A percentile compares a stretch with the other conserved stretches of the same genome.
Conservation (phyloP, 1,140 invertebrate genomes). For the Microplitis demolitor region DNA sequence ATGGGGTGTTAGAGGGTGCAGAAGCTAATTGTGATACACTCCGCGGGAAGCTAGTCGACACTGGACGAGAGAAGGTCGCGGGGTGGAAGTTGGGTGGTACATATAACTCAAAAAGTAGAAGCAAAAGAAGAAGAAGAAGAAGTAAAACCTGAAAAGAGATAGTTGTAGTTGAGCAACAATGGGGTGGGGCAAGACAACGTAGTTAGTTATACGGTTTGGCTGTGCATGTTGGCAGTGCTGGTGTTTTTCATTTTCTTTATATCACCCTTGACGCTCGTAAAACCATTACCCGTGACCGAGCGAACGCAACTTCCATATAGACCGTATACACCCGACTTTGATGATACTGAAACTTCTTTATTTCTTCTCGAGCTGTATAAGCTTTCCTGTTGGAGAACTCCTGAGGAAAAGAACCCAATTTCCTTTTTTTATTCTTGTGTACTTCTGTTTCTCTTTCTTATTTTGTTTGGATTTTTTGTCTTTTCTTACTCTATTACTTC, state of each 20-base stretch:
- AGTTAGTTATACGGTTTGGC: constrained; percentile 56
- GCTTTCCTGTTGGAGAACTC: constrained; percentile 18
- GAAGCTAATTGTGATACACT: constrained; percentile 57
- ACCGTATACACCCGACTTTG: constrained; percentile 41
- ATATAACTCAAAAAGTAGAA: constrained; percentile 51
- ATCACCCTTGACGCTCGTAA: constrained; percentile 80
- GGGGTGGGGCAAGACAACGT: constrained; percentile 34
- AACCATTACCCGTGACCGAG: constrained; percentile 82
- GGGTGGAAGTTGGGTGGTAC: constrained; percentile 7
- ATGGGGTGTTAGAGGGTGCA: constrained; percentile 15
- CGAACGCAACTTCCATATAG: constrained; percentile 58
- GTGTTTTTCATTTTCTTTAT: constrained; percentile 88
- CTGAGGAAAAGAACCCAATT: constrained; percentile 40
- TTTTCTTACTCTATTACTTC: constrained; percentile 17
- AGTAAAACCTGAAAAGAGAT: constrained; percentile 33
- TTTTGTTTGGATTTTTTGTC: background rate
- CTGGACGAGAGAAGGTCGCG: constrained; percentile 25
- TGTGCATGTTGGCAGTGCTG: constrained; percentile 52
- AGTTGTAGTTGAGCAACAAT: constrained; percentile 3
- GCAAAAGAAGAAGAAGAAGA: no score
- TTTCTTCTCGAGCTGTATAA: constrained; percentile 35
- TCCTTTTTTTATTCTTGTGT: constrained; percentile 26
- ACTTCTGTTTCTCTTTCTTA: constrained; percentile 9
- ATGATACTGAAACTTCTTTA: constrained; percentile 54
- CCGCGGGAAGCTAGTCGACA: constrained; percentile 46